Conservation (phyloP, 1,140 invertebrate genomes). For the Neodiprion lecontei region DNA sequence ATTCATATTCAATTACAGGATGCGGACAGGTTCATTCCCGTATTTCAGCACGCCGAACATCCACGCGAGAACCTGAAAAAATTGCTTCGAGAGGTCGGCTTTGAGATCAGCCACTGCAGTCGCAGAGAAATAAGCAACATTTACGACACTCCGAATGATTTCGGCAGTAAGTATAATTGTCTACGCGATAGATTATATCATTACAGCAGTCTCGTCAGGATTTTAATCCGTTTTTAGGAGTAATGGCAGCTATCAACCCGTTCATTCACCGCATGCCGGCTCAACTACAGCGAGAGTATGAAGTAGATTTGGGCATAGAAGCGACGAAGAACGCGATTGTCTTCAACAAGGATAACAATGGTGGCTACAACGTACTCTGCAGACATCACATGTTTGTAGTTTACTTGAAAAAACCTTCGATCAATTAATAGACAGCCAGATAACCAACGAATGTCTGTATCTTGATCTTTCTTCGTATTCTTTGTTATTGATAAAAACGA, state of each 20-base stretch:
- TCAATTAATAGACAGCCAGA: background rate
- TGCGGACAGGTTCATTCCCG: slow-evolving; percentile 67
- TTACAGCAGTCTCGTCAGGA: too few relatives aligned
- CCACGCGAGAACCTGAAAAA: slow-evolving; percentile 58
- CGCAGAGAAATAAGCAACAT: slow-evolving; percentile 68
- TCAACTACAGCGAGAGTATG: slow-evolving; percentile 68
- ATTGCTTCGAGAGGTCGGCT: slow-evolving; percentile 51
- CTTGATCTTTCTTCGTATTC: too few relatives aligned
- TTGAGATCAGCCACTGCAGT: slow-evolving; percentile 70
- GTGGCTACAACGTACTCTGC: slow-evolving; percentile 48
- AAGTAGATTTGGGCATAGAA: slow-evolving; percentile 51
- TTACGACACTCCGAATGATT: slow-evolving; percentile 65
- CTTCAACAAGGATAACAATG: slow-evolving; percentile 38
- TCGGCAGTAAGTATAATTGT: too few relatives aligned
- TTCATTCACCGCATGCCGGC: slow-evolving; percentile 73
- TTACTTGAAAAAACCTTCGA: slow-evolving; percentile 47
- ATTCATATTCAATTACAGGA: too few relatives aligned
- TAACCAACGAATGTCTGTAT: too few relatives aligned
- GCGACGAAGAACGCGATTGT: slow-evolving; percentile 40
- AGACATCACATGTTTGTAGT: slow-evolving; percentile 52
- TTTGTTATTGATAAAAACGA: too few relatives aligned
- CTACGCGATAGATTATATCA: too few relatives aligned
- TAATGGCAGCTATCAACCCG: slow-evolving; percentile 76
- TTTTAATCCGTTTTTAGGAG: slow-evolving; percentile 61
- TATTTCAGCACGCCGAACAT: slow-evolving; percentile 64